Conservation (phyloP, 2,113 vertebrate species). For the Ailurus styani region DNA sequence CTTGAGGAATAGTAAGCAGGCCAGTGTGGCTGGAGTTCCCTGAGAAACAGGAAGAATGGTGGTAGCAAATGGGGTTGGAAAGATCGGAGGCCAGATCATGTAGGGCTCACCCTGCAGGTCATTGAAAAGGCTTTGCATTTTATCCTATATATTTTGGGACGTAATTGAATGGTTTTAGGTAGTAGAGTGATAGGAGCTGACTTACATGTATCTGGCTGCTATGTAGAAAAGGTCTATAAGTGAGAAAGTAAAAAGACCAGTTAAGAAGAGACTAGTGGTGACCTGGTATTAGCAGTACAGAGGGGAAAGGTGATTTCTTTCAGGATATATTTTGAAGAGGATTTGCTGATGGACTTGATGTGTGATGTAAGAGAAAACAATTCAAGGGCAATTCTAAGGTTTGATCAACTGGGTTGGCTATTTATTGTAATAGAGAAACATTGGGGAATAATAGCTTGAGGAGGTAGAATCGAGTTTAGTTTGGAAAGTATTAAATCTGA, state of each 20-base stretch:
- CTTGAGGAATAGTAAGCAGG: background rate
- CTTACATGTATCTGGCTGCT: background rate
- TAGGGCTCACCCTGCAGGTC: background rate
- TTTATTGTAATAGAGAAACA: background rate
- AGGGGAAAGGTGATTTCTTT: background rate
- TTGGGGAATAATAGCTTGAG: background rate
- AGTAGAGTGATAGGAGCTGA: background rate
- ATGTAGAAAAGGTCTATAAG: background rate
- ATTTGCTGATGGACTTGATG: background rate
- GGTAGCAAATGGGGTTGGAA: background rate
- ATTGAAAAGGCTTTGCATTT: background rate
- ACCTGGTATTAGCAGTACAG: background rate
- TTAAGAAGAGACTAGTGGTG: background rate
- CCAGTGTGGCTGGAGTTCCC: background rate
- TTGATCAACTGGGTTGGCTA: background rate
- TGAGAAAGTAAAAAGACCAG: background rate
- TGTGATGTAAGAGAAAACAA: background rate
- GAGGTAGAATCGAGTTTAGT: background rate
- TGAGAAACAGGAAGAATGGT: background rate
- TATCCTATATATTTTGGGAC: background rate
- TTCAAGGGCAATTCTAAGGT: background rate
- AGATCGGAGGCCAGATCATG: rapidly evolving
- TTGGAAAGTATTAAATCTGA: background rate
- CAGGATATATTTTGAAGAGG: background rate
- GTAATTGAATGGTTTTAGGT: background rate